phyloP scores from a whole-genome alignment of 2,888 invertebrate species.

The Brachyptera putata region DNA sequence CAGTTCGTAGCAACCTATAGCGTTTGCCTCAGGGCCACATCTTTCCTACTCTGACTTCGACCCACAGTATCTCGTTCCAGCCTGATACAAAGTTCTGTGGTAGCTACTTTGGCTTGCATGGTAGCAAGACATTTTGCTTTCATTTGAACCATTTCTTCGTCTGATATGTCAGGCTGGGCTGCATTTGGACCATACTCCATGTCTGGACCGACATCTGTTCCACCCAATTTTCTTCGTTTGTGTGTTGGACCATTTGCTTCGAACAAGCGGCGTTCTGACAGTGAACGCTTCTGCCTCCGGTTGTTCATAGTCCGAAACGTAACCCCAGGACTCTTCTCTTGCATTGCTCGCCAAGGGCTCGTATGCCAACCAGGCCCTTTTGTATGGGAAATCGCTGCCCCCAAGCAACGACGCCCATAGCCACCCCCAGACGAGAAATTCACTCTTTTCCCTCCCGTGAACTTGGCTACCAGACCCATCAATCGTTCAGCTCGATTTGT shows the following conservation, averaged over 20 bases:
- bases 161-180: background rate
- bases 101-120: background rate
- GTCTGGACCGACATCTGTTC: background rate
- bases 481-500: constrained; percentile 9
- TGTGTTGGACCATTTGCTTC: background rate
- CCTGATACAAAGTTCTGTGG: background rate
- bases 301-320: background rate
- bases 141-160: background rate
- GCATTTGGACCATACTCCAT: background rate
- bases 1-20: too few species aligned
- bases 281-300: background rate
- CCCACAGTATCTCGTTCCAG: background rate
- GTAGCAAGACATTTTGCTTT: background rate
- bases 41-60: background rate
- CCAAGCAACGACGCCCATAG: constrained; percentile 7
- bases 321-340: background rate
- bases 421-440: constrained; percentile 11
- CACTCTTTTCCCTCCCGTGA: constrained; percentile 16
- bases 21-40: too few species aligned
- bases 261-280: background rate
- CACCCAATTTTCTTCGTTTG: background rate
- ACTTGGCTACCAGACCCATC: constrained; percentile 19
- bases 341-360: background rate
- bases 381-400: constrained; percentile 18
- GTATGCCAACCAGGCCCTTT: constrained; percentile 7